These are phyloP conservation scores for Furcula furcula DNA, from an alignment of 2,888 invertebrate species.

Conservation along the genomic window DNA sequence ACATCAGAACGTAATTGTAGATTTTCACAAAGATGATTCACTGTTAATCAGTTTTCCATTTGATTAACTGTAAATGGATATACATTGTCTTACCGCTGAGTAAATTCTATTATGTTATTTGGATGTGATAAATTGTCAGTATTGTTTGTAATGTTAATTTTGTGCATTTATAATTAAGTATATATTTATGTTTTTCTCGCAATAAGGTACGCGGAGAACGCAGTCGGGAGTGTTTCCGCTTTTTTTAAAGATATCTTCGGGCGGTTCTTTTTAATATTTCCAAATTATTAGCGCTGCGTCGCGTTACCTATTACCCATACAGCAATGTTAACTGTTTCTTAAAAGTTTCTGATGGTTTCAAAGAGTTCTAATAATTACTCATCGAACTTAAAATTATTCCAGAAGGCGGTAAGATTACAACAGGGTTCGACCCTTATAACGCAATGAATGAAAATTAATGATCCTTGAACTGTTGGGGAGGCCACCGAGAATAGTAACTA, in stretches of 20 bases:
- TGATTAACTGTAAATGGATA: conserved; percentile 30
- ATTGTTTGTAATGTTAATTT: not conserved
- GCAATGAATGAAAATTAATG: conserved; percentile 44
- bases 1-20: too few species aligned
- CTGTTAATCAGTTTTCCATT: conserved; percentile 33
- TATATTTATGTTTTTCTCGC: too few species aligned
- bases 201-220: too few species aligned
- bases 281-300: too few species aligned
- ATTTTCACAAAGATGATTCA: conserved; percentile 14
- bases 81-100: conserved; percentile 15
- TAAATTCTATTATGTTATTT: conserved; percentile 9
- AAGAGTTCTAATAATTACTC: conserved; percentile 1
- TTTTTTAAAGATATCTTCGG: too few species aligned
- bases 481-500: conserved; percentile 18
- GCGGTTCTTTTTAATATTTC: too few species aligned
- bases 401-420: conserved; percentile 25
- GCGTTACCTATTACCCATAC: too few species aligned
- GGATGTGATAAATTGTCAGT: too few species aligned
- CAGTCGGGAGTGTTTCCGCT: too few species aligned
- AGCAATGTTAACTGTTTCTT: too few species aligned
- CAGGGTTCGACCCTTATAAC: conserved; percentile 26
- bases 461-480: conserved; percentile 26
- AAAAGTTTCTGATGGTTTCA: not conserved
- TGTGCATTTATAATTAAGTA: too few species aligned
- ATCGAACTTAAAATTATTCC: conserved; percentile 11